A percentile compares a stretch with the other conserved stretches of the same genome.
These are phyloP conservation scores for Zaprionus lineosus DNA, from an alignment of 2,888 invertebrate genomes.

Conservation along the genomic window DNA sequence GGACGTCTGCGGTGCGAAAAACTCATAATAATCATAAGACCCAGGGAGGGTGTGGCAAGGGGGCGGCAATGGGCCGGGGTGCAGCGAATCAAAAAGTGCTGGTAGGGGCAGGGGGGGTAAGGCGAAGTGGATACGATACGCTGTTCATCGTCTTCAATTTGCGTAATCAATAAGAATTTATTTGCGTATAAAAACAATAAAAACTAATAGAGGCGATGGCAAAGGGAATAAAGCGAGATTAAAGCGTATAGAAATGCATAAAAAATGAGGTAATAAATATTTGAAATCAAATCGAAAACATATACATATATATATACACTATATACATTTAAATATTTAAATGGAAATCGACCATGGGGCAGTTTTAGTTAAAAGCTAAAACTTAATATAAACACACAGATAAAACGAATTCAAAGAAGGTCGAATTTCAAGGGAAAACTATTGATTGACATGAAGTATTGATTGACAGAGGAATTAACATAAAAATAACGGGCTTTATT, in stretches of 20 bases:
- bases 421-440: no score
- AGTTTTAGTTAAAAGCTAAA: background rate
- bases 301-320: no score
- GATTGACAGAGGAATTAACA: no score
- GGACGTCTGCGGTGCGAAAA: conserved; percentile 40
- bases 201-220: conserved; percentile 41
- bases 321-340: background rate
- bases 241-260: conserved; percentile 30
- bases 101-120: no score
- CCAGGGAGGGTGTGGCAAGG: no score
- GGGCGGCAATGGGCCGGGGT: no score
- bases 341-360: background rate
- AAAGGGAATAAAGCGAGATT: conserved; percentile 12
- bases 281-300: conserved; percentile 41
- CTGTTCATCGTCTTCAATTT: conserved; percentile 44
- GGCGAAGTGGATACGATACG: conserved; percentile 5
- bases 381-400: background rate
- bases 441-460: no score
- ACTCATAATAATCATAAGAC: conserved; percentile 52
- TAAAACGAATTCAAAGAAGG: background rate
- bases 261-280: conserved; percentile 57
- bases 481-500: no score
- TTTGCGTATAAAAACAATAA: conserved; percentile 57
- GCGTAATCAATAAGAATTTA: conserved; percentile 65
- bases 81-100: no score